phyloP scores from a whole-genome alignment of 2,113 vertebrate genomes.

The Lates calcarifer region DNA sequence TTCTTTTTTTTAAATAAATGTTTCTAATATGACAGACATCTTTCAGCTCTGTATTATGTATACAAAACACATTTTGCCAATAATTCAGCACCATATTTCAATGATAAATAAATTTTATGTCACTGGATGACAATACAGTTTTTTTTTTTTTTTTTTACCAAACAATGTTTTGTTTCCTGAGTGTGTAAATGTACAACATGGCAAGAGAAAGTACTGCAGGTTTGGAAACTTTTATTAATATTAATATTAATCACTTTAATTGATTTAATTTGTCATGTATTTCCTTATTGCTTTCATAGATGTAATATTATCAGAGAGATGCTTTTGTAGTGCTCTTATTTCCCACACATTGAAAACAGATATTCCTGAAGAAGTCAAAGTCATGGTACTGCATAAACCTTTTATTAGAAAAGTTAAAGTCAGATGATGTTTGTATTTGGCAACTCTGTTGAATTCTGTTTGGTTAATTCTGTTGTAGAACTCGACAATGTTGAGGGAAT shows the following conservation, averaged over 20 bases:
- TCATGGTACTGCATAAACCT: neutral
- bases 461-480: slow-evolving; percentile 80
- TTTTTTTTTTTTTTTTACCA: no score
- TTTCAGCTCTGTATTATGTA: neutral
- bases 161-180: neutral
- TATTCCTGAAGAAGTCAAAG: neutral
- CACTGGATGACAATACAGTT: neutral
- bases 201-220: neutral
- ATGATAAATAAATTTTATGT: neutral
- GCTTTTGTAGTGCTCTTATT: neutral
- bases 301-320: neutral
- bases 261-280: neutral
- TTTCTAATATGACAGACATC: neutral
- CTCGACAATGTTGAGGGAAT: slow-evolving; percentile 99
- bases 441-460: neutral
- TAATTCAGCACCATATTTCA: no score
- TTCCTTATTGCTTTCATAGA: neutral
- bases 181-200: neutral
- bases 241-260: neutral
- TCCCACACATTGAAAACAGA: neutral
- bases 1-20: neutral
- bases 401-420: neutral
- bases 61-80: no score
- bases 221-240: neutral
- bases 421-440: neutral